phyloP scores from a whole-genome alignment of 2,113 vertebrate genomes.

The Chroicocephalus ridibundus region DNA sequence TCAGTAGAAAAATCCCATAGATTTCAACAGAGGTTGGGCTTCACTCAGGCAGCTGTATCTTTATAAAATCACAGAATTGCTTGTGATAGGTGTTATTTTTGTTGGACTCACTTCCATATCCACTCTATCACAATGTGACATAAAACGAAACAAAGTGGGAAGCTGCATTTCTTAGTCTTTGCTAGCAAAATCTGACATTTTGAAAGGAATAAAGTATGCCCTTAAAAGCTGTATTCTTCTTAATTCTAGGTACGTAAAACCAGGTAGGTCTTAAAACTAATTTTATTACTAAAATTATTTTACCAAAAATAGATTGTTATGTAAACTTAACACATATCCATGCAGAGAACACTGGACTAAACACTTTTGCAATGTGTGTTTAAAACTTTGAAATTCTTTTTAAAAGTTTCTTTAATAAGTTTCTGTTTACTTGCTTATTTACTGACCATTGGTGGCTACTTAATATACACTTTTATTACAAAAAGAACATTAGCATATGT shows the following conservation, averaged over 20 bases:
- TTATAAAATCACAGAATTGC: not conserved
- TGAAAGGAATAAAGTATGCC: not conserved
- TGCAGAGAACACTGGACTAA: not conserved
- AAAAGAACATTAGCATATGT: not conserved
- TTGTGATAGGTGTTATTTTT: not conserved
- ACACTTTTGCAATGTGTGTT: not conserved
- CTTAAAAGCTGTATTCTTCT: not conserved
- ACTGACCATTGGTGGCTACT: not conserved
- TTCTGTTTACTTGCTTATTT: constrained; percentile 24
- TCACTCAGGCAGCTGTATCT: not conserved
- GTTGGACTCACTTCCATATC: not conserved
- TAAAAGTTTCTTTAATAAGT: not conserved
- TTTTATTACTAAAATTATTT: not conserved
- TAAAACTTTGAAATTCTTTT: not conserved
- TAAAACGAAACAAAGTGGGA: not conserved
- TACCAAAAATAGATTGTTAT: not conserved
- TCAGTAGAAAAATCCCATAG: not conserved
- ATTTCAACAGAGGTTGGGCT: not conserved
- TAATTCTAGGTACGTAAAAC: not conserved
- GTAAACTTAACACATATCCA: not conserved
- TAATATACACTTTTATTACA: not conserved
- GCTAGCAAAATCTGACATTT: not conserved
- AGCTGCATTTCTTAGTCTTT: not conserved
- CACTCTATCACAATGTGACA: not conserved
- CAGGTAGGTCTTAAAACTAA: not conserved